Conservation (phyloP, 2,888 invertebrate genomes). For the Mantis religiosa region DNA sequence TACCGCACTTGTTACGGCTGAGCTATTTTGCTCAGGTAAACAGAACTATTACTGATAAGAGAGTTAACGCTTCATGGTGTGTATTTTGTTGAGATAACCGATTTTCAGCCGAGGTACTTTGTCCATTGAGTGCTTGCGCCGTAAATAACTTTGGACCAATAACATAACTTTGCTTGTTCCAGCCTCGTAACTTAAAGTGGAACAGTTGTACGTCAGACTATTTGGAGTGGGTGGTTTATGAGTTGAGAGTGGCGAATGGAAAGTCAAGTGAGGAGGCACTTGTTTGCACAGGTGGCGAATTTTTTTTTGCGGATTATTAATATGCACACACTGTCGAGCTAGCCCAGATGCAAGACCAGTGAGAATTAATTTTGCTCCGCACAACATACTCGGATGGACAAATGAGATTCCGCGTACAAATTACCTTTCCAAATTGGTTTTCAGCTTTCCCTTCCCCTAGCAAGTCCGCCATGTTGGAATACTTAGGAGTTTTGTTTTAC, state of each 20-base stretch:
- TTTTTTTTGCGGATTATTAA: not conserved
- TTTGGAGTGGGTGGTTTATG: not conserved
- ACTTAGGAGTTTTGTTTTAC: not conserved
- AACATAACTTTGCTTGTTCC: too few relatives aligned
- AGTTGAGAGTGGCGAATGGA: not conserved
- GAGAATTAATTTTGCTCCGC: not conserved
- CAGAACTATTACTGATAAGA: too few relatives aligned
- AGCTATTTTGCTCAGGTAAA: too few relatives aligned
- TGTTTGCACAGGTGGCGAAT: not conserved
- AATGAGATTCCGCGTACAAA: not conserved
- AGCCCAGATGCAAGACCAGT: not conserved
- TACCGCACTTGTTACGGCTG: too few relatives aligned
- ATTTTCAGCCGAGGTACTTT: too few relatives aligned
- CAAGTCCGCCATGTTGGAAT: not conserved
- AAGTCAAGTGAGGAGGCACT: not conserved
- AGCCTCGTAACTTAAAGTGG: not conserved
- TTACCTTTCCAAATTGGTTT: not conserved
- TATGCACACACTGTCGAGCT: not conserved
- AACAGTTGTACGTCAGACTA: not conserved
- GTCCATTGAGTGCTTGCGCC: too few relatives aligned
- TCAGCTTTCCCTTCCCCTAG: not conserved
- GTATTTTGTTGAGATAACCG: too few relatives aligned
- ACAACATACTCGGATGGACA: not conserved
- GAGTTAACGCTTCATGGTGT: too few relatives aligned
- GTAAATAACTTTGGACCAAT: too few relatives aligned